Evolutionary conservation across 2,797 vertebrate genomes (phyloP), one percentile per base, ranked within the genome.

Genomic region (Microctenopoma stevenorrisi): DNA sequence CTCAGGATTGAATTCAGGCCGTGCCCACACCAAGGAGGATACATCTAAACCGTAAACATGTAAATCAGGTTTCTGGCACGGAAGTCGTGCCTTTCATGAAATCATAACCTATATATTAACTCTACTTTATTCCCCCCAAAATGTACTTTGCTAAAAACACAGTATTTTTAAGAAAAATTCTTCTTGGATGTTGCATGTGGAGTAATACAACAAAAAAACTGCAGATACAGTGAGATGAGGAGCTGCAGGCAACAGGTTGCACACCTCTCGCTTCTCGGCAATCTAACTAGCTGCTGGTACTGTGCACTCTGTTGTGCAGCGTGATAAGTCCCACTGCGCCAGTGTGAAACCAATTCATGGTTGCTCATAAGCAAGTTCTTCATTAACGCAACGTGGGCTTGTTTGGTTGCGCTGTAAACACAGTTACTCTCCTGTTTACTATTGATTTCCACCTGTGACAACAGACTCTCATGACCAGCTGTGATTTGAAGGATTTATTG

Each of bases 1-100:
- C 65, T 72, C 9, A 46, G 43, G n/a, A 46, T 26, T 75, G 63
- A 78, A 85, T 81, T 68, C 15, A 82, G 64, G 67, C 57, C 65
- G 57, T 72, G 61, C 68, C 62, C 66, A 80, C 76, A 78, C 50
- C 51, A 47, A 30, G 59, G 51, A 76, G 58, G 16, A 67, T 43
- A 42, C 38, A 66, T 72, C 16, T 54, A 53, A 73, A 7, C 35
- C 14, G 42, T 67, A 26, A 75, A 76, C 63, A 74, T 38, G 61
- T 57, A 54, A 67, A 72, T 22, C 8, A 57, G 11, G 30, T 49
- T 66, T 64, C 50, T 55, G 18, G 13, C 15, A 40, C 35, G 56
- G 26, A 33, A 33, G 30, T 33, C 5, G 30, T 33, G 30, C 30
- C 30, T 33, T 33, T 33, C 30, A 33, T 33, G 30, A 33, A 33